Base-by-base conservation (phyloP, 1,140 invertebrate species). In the Nymphalis io region DNA sequence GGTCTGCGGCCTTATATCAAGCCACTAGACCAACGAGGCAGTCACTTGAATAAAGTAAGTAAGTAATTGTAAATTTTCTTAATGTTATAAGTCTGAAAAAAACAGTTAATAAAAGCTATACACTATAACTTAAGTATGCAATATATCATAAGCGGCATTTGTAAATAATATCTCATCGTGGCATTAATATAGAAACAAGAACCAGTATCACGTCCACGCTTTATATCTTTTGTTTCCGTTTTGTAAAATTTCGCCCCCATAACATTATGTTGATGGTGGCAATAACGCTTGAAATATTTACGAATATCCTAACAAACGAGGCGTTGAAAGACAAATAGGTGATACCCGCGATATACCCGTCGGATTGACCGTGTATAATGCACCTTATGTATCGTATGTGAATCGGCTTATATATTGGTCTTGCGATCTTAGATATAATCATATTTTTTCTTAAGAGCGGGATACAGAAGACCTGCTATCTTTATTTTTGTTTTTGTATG, bases 221-320 rank as follows among this genome's bases (percentile, higher is more conserved):
- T 82, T 88, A 88, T 87, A 86, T 89, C 84, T 89, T 80, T 87
- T 84, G 83, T 88, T 88, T 91, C 85, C 89, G 88, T 89, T 87
- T 87, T 89, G 82, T 85, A 91, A 89, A 91, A 89, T 85, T 88
- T 84, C 79, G 27, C 85, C 87, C 38, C 87, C 86, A 89, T 89
- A 91, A 88, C 87, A 91, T 91, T 89, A 91, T 91, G 87, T 88
- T 91, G 87, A 91, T 89, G 79, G 82, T 72, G 74, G 89, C 84
- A 88, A 89, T 89, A 91, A 89, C 83, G 80, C 63, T 81, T 89
- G 86, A 86, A 91, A 91, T 89, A 91, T 91, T 89, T 89, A 89
- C 86, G 85, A 87, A 91, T 88, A 88, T 87, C 81, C 82, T 81
- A 83, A 85, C 85, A 89, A 88, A 89, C 83, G 85, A 80, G 74